These are phyloP conservation scores for Laspeyria flexula DNA, from an alignment of 2,888 invertebrate species.

Conservation along the genomic window DNA sequence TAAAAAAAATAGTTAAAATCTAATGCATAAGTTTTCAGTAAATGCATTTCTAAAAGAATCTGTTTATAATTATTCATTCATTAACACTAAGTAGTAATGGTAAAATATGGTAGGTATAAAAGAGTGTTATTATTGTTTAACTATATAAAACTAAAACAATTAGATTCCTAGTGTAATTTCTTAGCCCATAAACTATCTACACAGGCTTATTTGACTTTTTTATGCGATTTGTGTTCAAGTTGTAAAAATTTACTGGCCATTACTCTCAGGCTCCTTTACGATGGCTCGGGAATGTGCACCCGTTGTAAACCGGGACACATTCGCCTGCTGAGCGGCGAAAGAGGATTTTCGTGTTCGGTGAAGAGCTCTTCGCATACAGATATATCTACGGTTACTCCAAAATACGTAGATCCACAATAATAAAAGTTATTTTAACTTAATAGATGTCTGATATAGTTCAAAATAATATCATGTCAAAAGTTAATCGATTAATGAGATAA, in stretches of 20 bases:
- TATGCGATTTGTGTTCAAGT: constrained; percentile 58
- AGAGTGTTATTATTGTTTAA: constrained; percentile 1
- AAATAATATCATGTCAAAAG: no score
- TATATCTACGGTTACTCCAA: constrained; percentile 9
- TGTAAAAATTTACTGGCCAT: constrained; percentile 66
- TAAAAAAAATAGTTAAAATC: no score
- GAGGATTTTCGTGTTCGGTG: constrained; percentile 50
- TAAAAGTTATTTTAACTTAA: no score
- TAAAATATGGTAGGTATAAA: background rate
- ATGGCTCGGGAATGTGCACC: constrained; percentile 49
- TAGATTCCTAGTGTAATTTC: constrained; percentile 37
- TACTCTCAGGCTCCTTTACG: constrained; percentile 60
- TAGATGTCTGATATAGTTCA: no score
- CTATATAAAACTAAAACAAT: constrained; percentile 20
- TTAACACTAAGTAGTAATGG: no score
- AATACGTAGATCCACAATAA: background rate
- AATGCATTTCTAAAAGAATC: no score
- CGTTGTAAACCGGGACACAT: constrained; percentile 51
- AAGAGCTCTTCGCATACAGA: constrained; percentile 20
- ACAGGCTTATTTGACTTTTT: constrained; percentile 56
- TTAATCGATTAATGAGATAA: no score
- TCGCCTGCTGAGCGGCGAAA: constrained; percentile 40
- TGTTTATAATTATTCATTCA: no score
- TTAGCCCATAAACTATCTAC: constrained; percentile 42
- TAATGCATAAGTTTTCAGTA: no score